These are phyloP conservation scores for Dermochelys coriacea DNA, from an alignment of 2,797 vertebrate species.

Conservation along the genomic window DNA sequence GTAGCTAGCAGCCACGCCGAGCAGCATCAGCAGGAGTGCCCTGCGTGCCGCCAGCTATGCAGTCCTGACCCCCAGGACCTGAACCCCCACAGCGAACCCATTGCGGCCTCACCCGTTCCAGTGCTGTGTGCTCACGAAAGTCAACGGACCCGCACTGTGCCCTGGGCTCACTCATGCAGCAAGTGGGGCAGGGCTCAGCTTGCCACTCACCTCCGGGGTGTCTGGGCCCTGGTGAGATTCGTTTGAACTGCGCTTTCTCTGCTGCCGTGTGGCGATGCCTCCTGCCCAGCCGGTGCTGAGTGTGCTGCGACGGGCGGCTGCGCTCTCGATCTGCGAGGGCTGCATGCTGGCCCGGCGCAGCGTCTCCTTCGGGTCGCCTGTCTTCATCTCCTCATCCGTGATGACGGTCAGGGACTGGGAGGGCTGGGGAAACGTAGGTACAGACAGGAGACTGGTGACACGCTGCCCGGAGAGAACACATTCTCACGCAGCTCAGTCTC, in stretches of 20 bases:
- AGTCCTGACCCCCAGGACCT: not conserved
- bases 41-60: not conserved
- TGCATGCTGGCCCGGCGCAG: constrained; percentile 89
- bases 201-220: constrained; percentile 87
- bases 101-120: not conserved
- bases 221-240: constrained; percentile 80
- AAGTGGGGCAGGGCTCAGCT: not conserved
- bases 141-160: not conserved
- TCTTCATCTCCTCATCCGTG: constrained; percentile 92
- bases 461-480: rapidly evolving
- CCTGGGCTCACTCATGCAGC: not conserved
- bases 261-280: constrained; percentile 78
- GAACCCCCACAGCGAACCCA: not conserved
- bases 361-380: constrained; percentile 90
- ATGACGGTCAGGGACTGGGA: constrained; percentile 75
- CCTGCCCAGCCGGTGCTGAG: not conserved
- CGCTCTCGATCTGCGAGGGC: constrained; percentile 85
- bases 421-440: constrained; percentile 43
- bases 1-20: not conserved
- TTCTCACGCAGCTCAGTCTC: no score
- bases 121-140: no score
- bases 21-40: not conserved
- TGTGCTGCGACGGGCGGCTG: constrained; percentile 72
- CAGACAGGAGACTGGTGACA: rapidly evolving
- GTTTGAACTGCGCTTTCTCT: constrained; percentile 82